Evolutionary conservation across 2,113 vertebrate species (phyloP).

Genomic region (Boleophthalmus pectinirostris): DNA sequence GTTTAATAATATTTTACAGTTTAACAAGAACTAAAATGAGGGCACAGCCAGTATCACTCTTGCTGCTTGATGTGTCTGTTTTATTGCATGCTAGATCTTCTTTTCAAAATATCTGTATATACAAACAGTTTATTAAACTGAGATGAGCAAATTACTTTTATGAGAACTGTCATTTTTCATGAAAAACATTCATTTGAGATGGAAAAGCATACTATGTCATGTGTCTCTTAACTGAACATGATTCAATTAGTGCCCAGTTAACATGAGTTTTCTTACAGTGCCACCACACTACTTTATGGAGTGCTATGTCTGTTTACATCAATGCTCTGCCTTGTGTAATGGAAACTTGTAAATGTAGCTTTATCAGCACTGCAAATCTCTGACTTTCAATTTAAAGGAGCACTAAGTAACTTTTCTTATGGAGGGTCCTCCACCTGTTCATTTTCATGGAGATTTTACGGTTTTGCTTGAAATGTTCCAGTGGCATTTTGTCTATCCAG

Average conservation of each 20-base stretch:
- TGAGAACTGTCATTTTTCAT: not conserved
- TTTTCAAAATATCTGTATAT: conserved; percentile 25
- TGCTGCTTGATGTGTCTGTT: conserved; percentile 30
- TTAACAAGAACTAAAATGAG: conserved; percentile 6
- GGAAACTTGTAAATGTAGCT: not conserved
- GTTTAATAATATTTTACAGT: conserved; percentile 18
- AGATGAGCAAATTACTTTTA: conserved; percentile 14
- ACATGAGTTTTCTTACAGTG: conserved; percentile 1
- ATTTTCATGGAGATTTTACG: no score
- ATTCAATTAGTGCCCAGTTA: conserved; percentile 14
- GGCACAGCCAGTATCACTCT: conserved; percentile 30
- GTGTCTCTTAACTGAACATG: not conserved
- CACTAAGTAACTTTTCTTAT: no score
- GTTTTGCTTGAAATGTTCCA: no score
- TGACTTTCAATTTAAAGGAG: not conserved
- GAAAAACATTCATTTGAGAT: not conserved
- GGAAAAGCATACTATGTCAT: not conserved
- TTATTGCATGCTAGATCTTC: conserved; percentile 22
- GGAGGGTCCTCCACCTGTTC: no score
- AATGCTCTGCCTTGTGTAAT: not conserved
- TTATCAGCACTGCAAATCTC: not conserved
- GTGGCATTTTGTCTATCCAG: no score
- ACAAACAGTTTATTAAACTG: conserved; percentile 50
- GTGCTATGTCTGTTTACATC: not conserved
- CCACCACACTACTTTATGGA: not conserved